phyloP scores from a whole-genome alignment of 2,113 vertebrate genomes.

The Tetrax tetrax region DNA sequence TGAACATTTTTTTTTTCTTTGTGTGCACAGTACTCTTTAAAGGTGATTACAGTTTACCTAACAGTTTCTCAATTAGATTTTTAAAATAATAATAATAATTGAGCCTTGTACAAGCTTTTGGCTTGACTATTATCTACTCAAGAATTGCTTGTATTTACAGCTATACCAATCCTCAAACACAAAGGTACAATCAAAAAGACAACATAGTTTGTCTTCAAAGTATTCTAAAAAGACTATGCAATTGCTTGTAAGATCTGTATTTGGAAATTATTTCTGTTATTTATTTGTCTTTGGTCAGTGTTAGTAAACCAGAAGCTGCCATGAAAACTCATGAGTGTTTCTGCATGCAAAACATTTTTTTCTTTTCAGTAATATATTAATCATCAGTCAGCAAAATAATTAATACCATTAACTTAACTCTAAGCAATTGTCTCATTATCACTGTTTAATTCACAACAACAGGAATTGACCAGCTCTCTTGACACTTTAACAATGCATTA shows the following conservation, averaged over 20 bases:
- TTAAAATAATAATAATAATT: neutral
- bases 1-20: neutral
- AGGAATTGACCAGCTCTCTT: neutral
- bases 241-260: neutral
- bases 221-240: neutral
- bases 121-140: neutral
- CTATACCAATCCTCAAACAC: neutral
- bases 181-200: neutral
- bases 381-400: constrained; percentile 17
- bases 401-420: neutral
- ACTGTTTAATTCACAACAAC: neutral
- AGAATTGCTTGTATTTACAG: neutral
- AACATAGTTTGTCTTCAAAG: neutral
- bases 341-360: neutral
- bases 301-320: neutral
- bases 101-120: neutral
- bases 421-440: constrained; percentile 7
- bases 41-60: neutral
- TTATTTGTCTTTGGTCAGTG: neutral
- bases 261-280: neutral
- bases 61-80: neutral
- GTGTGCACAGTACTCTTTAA: neutral
- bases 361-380: constrained; percentile 5
- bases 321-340: neutral
- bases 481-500: neutral